phyloP scores from a whole-genome alignment of 2,888 invertebrate species.

The Cepaea hortensis region DNA sequence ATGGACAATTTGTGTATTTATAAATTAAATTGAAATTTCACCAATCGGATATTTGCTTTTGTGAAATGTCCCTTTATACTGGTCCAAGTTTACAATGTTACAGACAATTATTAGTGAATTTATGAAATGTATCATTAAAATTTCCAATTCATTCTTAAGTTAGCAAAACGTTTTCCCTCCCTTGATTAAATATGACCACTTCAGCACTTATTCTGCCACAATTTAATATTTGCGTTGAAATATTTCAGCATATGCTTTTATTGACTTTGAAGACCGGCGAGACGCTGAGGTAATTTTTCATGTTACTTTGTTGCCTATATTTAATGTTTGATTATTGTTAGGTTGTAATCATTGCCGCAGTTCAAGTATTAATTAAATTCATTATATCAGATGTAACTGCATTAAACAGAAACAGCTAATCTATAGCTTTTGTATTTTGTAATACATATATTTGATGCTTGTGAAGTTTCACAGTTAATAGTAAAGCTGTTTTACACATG shows the following conservation, averaged over 20 bases:
- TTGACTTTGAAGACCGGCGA: conserved; percentile 77
- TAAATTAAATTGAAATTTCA: too few relatives aligned
- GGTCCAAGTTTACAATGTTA: too few relatives aligned
- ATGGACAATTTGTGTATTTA: too few relatives aligned
- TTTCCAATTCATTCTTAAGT: too few relatives aligned
- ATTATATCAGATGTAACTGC: neutral
- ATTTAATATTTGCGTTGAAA: neutral
- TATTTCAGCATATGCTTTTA: conserved; percentile 76
- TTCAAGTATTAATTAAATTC: neutral
- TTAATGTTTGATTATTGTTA: neutral
- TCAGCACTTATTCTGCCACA: neutral
- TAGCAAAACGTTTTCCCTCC: too few relatives aligned
- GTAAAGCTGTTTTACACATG: neutral
- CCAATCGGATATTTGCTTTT: too few relatives aligned
- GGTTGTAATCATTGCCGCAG: neutral
- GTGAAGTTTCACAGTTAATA: too few relatives aligned
- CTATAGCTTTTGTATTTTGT: neutral
- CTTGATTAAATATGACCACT: too few relatives aligned
- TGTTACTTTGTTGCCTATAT: neutral
- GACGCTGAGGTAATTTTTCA: conserved; percentile 76
- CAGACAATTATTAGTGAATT: too few relatives aligned
- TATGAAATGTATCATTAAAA: too few relatives aligned
- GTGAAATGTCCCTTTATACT: too few relatives aligned
- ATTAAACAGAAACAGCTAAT: neutral
- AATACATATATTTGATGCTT: too few relatives aligned